A percentile compares a stretch with the other conserved stretches of the same genome.
Conservation (phyloP, 2,888 invertebrate species). For the Cephus sareptanus region DNA sequence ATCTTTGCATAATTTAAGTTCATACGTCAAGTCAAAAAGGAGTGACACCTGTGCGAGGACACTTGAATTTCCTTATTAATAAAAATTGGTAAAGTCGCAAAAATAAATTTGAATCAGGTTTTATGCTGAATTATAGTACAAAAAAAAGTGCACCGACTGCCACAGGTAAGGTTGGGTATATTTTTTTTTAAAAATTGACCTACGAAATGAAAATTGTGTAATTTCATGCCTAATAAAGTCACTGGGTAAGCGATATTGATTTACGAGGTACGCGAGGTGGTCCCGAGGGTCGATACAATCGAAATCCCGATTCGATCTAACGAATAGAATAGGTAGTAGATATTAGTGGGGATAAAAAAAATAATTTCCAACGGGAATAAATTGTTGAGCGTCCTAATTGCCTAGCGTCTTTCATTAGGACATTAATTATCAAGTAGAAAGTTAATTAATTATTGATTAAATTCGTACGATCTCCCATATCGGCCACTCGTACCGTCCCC, state of each 20-base stretch:
- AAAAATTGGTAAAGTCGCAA: neutral
- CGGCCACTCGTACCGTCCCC: neutral
- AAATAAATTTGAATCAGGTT: neutral
- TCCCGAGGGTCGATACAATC: neutral
- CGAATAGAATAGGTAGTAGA: neutral
- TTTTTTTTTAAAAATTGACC: too few species aligned
- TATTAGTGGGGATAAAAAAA: neutral
- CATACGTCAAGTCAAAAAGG: neutral
- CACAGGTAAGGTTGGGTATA: neutral
- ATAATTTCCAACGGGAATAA: neutral
- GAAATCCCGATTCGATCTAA: neutral
- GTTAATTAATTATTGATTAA: conserved; percentile 1
- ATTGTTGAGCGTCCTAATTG: neutral
- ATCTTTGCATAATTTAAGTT: neutral
- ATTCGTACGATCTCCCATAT: neutral
- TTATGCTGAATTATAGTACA: neutral
- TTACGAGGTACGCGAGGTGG: neutral
- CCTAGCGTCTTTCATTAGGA: neutral
- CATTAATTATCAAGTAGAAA: neutral
- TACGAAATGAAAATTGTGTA: neutral
- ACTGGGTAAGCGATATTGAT: neutral
- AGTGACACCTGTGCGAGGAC: too few species aligned
- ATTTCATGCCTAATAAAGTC: neutral
- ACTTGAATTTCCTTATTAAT: too few species aligned
- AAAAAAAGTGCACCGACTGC: neutral